A percentile compares a stretch with the other conserved stretches of the same genome.
phyloP scores from a whole-genome alignment of 2,113 vertebrate genomes.

The Scophthalmus maximus region DNA sequence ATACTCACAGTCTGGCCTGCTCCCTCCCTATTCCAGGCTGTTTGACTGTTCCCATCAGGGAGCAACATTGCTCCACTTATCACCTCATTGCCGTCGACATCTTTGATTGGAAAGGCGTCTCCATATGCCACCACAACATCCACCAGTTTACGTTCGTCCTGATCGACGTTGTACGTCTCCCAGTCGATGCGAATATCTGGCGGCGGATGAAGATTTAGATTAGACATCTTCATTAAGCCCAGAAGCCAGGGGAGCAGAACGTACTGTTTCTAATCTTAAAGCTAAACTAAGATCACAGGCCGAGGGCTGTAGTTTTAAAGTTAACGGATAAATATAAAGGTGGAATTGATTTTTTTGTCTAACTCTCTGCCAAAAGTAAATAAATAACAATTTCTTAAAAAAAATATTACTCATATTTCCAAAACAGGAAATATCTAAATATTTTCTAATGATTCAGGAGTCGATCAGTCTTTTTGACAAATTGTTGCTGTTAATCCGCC shows the following conservation, averaged over 20 bases:
- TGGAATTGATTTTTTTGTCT: no score
- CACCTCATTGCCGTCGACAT: conserved; percentile 78
- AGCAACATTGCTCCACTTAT: background rate
- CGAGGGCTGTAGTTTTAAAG: background rate
- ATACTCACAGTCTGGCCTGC: conserved; percentile 75
- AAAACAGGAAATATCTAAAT: background rate
- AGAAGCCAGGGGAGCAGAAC: background rate
- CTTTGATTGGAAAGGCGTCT: conserved; percentile 84
- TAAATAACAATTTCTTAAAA: no score
- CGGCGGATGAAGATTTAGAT: conserved; percentile 9
- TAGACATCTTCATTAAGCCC: background rate
- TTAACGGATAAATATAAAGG: background rate
- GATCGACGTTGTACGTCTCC: conserved; percentile 85
- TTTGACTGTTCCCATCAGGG: conserved; percentile 21
- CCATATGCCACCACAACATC: conserved; percentile 87
- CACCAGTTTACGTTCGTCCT: conserved; percentile 80
- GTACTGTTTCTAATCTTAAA: no score
- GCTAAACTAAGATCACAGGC: background rate
- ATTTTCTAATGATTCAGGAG: no score
- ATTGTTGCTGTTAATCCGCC: background rate
- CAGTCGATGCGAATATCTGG: conserved; percentile 93
- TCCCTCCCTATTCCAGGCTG: conserved; percentile 55
- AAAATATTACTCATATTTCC: background rate
- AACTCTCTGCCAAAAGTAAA: background rate
- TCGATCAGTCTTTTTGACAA: no score